phyloP scores from a whole-genome alignment of 1,140 invertebrate genomes.

The Bombus haemorrhoidalis region DNA sequence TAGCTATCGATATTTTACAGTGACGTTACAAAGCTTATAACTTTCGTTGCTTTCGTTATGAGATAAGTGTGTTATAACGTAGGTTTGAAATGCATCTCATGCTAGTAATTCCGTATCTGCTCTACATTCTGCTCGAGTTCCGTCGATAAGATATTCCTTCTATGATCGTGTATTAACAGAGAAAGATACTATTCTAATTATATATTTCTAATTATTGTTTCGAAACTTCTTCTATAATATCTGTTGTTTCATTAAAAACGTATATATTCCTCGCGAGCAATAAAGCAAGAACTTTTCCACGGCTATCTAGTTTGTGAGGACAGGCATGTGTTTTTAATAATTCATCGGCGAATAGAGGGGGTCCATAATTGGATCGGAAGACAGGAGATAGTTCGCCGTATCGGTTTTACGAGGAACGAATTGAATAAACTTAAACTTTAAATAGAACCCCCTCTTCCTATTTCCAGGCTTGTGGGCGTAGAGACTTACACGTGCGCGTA shows the following conservation, averaged over 20 bases:
- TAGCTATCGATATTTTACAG: neutral
- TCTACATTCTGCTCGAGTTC: too few species aligned
- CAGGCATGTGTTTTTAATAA: neutral
- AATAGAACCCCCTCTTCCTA: neutral
- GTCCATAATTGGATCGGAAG: neutral
- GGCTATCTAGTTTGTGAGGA: neutral
- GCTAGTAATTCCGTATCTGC: neutral
- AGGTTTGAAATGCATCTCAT: neutral
- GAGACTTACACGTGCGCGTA: slow-evolving; percentile 12
- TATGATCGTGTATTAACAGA: neutral
- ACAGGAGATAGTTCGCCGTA: neutral
- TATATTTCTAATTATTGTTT: neutral
- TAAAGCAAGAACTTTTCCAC: neutral
- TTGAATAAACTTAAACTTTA: slow-evolving; percentile 21
- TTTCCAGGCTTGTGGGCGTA: neutral
- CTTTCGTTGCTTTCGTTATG: too few species aligned
- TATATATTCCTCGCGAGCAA: neutral
- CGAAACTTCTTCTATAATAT: neutral
- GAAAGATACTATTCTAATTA: neutral
- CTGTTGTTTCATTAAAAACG: neutral
- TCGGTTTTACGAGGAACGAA: neutral
- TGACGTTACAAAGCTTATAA: neutral
- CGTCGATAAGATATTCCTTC: neutral
- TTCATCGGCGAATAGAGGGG: neutral
- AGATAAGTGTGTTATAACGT: neutral